Conservation (phyloP, 2,113 vertebrate species). For the Crypturellus undulatus region DNA sequence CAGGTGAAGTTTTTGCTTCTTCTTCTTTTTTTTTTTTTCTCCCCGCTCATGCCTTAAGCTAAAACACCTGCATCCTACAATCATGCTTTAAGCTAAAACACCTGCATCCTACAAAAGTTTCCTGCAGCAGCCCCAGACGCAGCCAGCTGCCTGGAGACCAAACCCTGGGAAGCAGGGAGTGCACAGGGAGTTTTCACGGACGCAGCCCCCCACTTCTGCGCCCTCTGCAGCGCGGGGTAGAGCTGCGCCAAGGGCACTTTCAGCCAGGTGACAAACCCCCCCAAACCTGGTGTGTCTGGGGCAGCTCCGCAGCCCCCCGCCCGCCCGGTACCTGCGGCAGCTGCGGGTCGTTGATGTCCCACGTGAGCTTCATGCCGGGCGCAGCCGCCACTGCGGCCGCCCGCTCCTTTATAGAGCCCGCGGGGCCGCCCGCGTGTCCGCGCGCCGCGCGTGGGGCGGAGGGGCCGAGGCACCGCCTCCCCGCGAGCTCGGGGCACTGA, state of each 20-base stretch:
- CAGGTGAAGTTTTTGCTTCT: rapidly evolving
- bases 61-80: not conserved
- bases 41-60: too few relatives aligned
- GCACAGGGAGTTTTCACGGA: not conserved
- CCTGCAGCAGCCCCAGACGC: not conserved
- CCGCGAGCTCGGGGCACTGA: too few relatives aligned
- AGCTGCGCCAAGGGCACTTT: not conserved
- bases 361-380: constrained; percentile 88
- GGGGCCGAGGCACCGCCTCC: not conserved
- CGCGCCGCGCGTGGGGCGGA: not conserved
- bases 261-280: rapidly evolving
- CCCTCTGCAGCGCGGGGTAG: too few relatives aligned
- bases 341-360: constrained; percentile 97
- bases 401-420: too few relatives aligned
- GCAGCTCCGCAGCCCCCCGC: rapidly evolving
- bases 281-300: too few relatives aligned
- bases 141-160: not conserved
- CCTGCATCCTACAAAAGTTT: not conserved
- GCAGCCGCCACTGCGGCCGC: constrained; percentile 30
- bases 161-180: not conserved
- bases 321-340: constrained; percentile 87
- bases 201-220: too few relatives aligned
- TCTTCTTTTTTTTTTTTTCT: too few relatives aligned
- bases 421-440: too few relatives aligned
- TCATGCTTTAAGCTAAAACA: not conserved